phyloP scores from a whole-genome alignment of 2,797 vertebrate genomes.

The Anas acuta region DNA sequence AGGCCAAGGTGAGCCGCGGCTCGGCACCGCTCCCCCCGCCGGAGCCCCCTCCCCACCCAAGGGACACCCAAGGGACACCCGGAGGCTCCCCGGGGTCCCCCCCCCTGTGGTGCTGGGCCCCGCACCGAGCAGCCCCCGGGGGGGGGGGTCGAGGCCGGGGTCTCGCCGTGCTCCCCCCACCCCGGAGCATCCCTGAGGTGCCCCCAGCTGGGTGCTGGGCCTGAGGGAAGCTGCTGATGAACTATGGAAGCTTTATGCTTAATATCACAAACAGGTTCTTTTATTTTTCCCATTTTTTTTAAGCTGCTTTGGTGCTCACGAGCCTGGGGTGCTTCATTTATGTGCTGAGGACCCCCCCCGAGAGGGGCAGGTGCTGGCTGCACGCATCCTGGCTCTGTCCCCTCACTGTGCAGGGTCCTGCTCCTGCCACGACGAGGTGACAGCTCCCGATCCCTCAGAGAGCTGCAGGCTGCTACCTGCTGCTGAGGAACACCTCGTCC shows the following conservation, averaged over 20 bases:
- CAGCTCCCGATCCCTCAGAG: not conserved
- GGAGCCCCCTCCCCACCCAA: too few species aligned
- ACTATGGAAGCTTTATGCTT: not conserved
- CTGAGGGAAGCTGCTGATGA: not conserved
- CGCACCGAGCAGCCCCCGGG: too few species aligned
- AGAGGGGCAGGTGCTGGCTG: not conserved
- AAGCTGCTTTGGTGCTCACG: not conserved
- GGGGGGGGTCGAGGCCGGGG: not conserved
- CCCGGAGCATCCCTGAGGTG: fast-evolving
- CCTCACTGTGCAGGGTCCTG: not conserved
- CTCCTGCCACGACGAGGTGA: fast-evolving
- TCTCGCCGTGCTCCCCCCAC: not conserved
- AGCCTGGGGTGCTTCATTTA: not conserved
- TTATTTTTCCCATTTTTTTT: not conserved
- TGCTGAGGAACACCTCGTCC: not conserved
- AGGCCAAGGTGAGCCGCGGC: constrained; percentile 87
- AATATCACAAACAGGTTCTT: constrained; percentile 34
- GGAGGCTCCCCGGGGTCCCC: too few species aligned
- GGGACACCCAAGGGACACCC: too few species aligned
- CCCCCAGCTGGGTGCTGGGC: not conserved
- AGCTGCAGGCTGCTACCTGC: not conserved
- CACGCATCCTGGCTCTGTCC: not conserved
- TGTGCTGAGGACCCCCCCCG: not conserved
- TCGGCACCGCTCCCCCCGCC: not conserved
- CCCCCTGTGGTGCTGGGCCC: too few species aligned